A percentile compares a stretch with the other conserved stretches of the same genome.
Conservation (phyloP, 2,113 vertebrate genomes). For the Agelaius tricolor region DNA sequence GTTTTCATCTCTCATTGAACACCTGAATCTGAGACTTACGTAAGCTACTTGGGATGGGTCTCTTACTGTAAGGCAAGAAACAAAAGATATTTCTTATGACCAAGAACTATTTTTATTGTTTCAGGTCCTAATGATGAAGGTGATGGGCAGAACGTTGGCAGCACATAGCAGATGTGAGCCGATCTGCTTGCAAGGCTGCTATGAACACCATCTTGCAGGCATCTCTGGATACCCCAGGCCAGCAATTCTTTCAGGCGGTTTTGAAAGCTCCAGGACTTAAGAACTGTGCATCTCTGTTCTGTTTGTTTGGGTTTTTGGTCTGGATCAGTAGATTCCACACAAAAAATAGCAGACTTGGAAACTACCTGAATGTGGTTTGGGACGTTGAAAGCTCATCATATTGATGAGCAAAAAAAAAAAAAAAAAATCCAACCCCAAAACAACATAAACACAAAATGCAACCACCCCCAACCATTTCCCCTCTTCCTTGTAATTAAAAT, state of each 20-base stretch:
- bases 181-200: slow-evolving; percentile 80
- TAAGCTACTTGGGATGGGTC: not conserved
- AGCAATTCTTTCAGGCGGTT: slow-evolving; percentile 72
- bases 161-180: slow-evolving; percentile 88
- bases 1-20: not conserved
- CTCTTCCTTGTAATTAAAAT: slow-evolving; percentile 80
- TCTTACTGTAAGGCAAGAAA: not conserved
- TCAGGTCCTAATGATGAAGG: slow-evolving; percentile 87
- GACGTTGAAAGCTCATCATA: slow-evolving; percentile 96
- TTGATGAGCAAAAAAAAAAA: slow-evolving; percentile 87
- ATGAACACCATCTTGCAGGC: slow-evolving; percentile 77
- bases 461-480: slow-evolving; percentile 67
- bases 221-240: slow-evolving; percentile 83
- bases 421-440: not conserved
- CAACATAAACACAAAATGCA: not conserved
- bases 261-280: slow-evolving; percentile 76
- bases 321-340: slow-evolving; percentile 72
- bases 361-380: slow-evolving; percentile 92
- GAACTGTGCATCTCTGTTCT: slow-evolving; percentile 85
- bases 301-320: slow-evolving; percentile 79
- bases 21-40: not conserved
- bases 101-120: not conserved
- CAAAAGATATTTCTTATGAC: not conserved
- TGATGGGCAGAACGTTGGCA: slow-evolving; percentile 84
- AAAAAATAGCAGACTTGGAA: slow-evolving; percentile 84